Conservation (phyloP, 2,113 vertebrate genomes). For the Psephotus haematonotus region DNA sequence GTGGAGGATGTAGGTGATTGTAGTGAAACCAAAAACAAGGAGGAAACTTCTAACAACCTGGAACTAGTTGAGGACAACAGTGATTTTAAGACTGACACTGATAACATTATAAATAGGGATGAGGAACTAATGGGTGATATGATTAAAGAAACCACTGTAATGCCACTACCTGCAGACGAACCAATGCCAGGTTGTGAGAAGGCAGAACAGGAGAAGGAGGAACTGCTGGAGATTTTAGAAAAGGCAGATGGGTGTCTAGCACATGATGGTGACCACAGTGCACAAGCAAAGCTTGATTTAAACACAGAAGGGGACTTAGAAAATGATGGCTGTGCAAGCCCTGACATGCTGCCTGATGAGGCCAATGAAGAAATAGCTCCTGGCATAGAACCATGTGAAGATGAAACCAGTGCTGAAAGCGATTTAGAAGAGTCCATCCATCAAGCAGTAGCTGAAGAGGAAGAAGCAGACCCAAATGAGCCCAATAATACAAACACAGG, state of each 20-base stretch:
- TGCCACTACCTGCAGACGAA: neutral
- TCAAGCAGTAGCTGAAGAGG: neutral
- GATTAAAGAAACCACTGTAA: neutral
- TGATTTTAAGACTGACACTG: neutral
- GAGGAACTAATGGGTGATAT: neutral
- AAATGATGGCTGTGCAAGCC: neutral
- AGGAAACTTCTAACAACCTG: neutral
- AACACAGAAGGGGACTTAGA: neutral
- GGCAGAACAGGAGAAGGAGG: neutral
- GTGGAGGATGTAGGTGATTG: neutral
- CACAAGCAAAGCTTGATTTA: neutral
- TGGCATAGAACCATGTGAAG: neutral
- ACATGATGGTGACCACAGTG: neutral
- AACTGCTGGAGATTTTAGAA: neutral
- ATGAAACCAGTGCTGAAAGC: neutral
- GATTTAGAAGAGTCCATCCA: neutral
- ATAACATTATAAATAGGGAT: neutral
- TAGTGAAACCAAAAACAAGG: neutral
- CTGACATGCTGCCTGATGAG: neutral
- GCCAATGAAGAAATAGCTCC: neutral
- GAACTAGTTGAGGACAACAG: neutral
- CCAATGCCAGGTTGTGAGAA: neutral
- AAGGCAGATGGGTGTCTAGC: slow-evolving; percentile 37
- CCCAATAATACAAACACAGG: neutral
- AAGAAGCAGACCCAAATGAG: neutral